These are phyloP conservation scores for Enteromius thamalakanensis DNA, from an alignment of 2,797 vertebrate genomes.

Conservation along the genomic window DNA sequence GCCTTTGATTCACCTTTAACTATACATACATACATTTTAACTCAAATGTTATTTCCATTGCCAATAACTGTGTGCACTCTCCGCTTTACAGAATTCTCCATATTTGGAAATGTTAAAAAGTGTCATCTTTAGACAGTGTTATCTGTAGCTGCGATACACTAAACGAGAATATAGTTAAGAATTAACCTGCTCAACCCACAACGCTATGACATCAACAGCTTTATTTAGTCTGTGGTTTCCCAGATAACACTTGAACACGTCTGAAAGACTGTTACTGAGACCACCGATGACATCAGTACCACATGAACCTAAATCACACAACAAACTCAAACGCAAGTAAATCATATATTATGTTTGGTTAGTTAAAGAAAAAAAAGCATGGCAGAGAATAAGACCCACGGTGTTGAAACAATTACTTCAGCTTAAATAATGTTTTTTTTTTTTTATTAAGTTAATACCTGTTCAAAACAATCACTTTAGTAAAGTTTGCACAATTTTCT, in stretches of 20 bases:
- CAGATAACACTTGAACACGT: background rate
- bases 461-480: too few relatives aligned
- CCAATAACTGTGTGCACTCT: background rate
- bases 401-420: too few relatives aligned
- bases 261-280: conserved; percentile 11
- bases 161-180: conserved; percentile 30
- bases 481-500: too few relatives aligned
- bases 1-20: too few relatives aligned
- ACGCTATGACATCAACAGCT: conserved; percentile 20
- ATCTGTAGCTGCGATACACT: too few relatives aligned
- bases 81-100: background rate
- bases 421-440: too few relatives aligned
- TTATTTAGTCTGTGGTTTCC: conserved; percentile 41
- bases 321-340: background rate
- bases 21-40: background rate
- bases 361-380: background rate
- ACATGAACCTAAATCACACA: conserved; percentile 1
- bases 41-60: background rate
- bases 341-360: background rate
- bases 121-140: too few relatives aligned
- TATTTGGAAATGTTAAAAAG: background rate
- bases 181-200: conserved; percentile 12
- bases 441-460: too few relatives aligned
- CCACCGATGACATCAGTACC: conserved; percentile 31
- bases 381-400: too few relatives aligned